These are phyloP conservation scores for Palythoa caribaeorum DNA, from an alignment of 92 coral and sea anemone species.

Conservation along the genomic window DNA sequence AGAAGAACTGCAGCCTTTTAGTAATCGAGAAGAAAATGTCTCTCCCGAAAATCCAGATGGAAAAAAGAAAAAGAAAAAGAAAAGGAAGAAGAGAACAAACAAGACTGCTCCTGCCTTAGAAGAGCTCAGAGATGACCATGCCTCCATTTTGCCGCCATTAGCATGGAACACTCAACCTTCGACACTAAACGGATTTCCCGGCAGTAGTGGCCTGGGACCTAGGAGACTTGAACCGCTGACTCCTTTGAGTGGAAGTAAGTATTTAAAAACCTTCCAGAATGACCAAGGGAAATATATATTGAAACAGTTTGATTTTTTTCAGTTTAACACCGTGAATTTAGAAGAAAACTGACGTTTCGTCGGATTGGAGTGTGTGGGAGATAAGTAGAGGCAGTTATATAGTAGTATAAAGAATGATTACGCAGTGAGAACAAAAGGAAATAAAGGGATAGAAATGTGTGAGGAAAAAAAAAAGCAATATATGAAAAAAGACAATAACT, in stretches of 20 bases:
- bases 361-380: too few species aligned
- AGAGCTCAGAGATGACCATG: constrained; percentile 48
- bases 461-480: too few species aligned
- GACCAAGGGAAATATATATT: too few species aligned
- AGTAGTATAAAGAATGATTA: too few species aligned
- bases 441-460: too few species aligned
- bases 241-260: constrained; percentile 54
- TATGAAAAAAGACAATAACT: too few species aligned
- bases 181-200: constrained; percentile 86
- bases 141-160: constrained; percentile 47
- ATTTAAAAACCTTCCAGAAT: too few species aligned
- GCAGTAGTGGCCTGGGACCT: constrained; percentile 44
- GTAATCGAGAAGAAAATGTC: constrained; percentile 18
- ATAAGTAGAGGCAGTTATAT: too few species aligned
- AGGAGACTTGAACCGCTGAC: constrained; percentile 88
- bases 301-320: too few species aligned
- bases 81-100: constrained; percentile 68
- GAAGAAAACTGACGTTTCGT: too few species aligned
- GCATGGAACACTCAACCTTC: constrained; percentile 88
- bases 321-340: too few species aligned
- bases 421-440: too few species aligned
- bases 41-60: constrained; percentile 58
- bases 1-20: constrained; percentile 13
- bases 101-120: constrained; percentile 80
- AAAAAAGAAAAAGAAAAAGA: constrained; percentile 81